Evolutionary conservation across 2,113 vertebrate species (phyloP).

Genomic region (Dasyprocta punctata): DNA sequence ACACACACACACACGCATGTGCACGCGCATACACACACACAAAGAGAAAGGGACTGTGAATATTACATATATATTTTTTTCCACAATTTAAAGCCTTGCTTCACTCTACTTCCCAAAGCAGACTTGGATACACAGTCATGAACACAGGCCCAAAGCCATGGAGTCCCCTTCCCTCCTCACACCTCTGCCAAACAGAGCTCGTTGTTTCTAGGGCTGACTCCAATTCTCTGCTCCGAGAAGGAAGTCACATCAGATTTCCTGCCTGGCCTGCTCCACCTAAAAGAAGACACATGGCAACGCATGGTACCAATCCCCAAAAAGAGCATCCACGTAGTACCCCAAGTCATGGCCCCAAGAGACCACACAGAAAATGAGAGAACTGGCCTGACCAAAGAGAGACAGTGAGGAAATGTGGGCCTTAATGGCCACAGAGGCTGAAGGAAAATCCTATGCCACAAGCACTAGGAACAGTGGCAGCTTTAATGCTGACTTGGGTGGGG

Average conservation of each 20-base stretch:
- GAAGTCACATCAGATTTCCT: background rate
- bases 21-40: background rate
- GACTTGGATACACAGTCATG: background rate
- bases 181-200: background rate
- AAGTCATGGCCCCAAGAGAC: fast-evolving
- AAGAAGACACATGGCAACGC: background rate
- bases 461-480: background rate
- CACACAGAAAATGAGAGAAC: too few species aligned
- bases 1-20: background rate
- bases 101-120: background rate
- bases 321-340: background rate
- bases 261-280: background rate
- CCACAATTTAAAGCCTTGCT: background rate
- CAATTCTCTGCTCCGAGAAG: background rate
- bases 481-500: fast-evolving
- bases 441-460: background rate
- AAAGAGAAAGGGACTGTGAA: background rate
- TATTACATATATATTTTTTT: background rate
- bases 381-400: background rate
- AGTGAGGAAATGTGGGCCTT: background rate
- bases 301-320: fast-evolving
- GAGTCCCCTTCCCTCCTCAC: background rate
- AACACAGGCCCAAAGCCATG: background rate
- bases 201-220: background rate
- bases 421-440: background rate